Evolutionary conservation across 1,140 invertebrate species (phyloP), one percentile per base, ranked within the genome.

Genomic region (Antheraea mylitta): DNA sequence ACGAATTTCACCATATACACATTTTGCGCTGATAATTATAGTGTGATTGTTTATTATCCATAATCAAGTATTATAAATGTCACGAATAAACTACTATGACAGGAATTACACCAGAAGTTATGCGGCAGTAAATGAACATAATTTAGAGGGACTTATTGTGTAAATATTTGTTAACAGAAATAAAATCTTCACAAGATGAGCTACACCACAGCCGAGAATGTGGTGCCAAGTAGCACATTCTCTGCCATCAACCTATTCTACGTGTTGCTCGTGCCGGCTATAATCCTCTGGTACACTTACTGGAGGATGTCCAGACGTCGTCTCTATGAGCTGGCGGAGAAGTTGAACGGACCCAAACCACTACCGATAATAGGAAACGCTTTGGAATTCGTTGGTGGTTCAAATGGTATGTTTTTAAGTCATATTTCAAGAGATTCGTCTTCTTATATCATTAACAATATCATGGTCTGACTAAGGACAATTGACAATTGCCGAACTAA

Each of bases 361-460:
- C 87, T 93, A 7, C 96, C 96, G 0, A 66, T 97, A 0, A 72
- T 97, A 42, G 96, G 96, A 72, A 96, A 96, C 72, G 94, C 95
- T 16, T 89, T 96, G 7, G 94, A 96, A 71, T 94, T 97, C 59
- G 86, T 95, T 4, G 96, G 96, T 78, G 94, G 93, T 58, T 94
- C 95, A 11, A 91, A 93, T 72, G 92, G 95, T 95, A 90, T 82
- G 79, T 38, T 18, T 72, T 70, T 64, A 64, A 71, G 69, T 75
- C 9, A 53, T 6, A 53, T n/a, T 53, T 53, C 7, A 5, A 16
- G 0, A 16, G 11, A 13, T 53, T 13, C 16, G 16, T 16, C 16
- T 11, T 16, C 9, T 53, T 53, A 9, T 42, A 42, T 42, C 38
- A 42, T 42, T 2, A 30, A 30, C 22, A 30, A 4, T 4, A 2